phyloP scores from a whole-genome alignment of 2,113 vertebrate species.

The Strix uralensis region DNA sequence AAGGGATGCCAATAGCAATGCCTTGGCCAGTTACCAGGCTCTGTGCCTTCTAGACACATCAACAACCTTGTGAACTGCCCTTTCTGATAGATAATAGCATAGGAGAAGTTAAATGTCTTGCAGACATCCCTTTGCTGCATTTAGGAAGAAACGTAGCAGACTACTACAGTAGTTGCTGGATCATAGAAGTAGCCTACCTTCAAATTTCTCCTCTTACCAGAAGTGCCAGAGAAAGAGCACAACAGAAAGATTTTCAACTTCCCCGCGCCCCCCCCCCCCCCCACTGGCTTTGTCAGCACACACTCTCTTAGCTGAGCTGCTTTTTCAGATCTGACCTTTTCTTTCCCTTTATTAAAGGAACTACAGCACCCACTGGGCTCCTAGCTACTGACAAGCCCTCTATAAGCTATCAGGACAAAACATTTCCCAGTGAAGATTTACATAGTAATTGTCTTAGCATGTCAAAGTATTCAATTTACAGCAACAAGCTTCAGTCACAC shows the following conservation, averaged over 20 bases:
- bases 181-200: neutral
- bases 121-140: neutral
- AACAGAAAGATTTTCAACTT: neutral
- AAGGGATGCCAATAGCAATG: neutral
- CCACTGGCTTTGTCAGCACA: neutral
- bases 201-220: neutral
- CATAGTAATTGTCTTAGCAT: conserved; percentile 72
- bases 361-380: conserved; percentile 53
- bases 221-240: neutral
- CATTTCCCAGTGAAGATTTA: conserved; percentile 63
- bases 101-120: neutral
- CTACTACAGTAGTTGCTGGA: neutral
- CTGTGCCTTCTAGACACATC: neutral
- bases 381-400: conserved; percentile 37
- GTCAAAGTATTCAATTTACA: conserved; percentile 70
- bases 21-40: neutral
- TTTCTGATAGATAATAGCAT: neutral
- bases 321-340: conserved; percentile 49
- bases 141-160: neutral
- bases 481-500: conserved; percentile 55
- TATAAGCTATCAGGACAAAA: conserved; percentile 45
- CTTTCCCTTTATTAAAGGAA: neutral
- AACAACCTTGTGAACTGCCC: neutral
- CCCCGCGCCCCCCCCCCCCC: fast-evolving
- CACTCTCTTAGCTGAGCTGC: neutral